Base-by-base conservation (phyloP, 2,888 invertebrate genomes). In the Bombylius discolor region DNA sequence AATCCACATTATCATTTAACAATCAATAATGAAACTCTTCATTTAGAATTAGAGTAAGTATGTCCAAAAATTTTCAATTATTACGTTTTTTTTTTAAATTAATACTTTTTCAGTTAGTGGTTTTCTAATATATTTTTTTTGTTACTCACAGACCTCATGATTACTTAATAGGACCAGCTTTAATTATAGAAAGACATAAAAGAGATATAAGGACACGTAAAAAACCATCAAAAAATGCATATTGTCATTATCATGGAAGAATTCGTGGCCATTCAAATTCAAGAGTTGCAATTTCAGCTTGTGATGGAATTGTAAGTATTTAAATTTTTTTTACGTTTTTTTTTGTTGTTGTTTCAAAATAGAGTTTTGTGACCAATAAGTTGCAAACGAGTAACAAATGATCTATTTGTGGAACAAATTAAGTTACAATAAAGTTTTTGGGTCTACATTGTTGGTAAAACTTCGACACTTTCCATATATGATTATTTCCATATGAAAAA, bases 171-270 rank as follows among this genome's bases (percentile, higher is more conserved):
- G 80, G 82, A 47, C 85, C 87, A 33, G 79, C 79, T 53, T 72
- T 89, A 71, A 75, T 89, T 58, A 78, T 91, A 62, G 90, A 91
- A 73, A 78, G 84, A 55, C 82, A 83, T 68, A 68, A 70, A 44
- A 71, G 75, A 46, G 72, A 76, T 61, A 74, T 77, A 50, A 77
- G 82, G 60, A 77, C 78, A 56, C 77, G 84, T 57, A 69, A 73
- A 49, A 74, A 71, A 63, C 78, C 79, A 49, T 70, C 70, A 58
- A 68, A 73, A 34, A 71, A 78, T 52, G 80, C 78, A 46, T 75
- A 78, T 54, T 91, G 91, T 71, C 90, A 90, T 76, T 90, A 85
- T 73, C 83, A 83, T 57, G 92, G 92, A 62, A 75, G 80, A 63
- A 78, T 92, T 59, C 76, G 81, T 55, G 87, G 85, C 49, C 83